phyloP scores from a whole-genome alignment of 2,113 vertebrate genomes.

The human region DNA sequence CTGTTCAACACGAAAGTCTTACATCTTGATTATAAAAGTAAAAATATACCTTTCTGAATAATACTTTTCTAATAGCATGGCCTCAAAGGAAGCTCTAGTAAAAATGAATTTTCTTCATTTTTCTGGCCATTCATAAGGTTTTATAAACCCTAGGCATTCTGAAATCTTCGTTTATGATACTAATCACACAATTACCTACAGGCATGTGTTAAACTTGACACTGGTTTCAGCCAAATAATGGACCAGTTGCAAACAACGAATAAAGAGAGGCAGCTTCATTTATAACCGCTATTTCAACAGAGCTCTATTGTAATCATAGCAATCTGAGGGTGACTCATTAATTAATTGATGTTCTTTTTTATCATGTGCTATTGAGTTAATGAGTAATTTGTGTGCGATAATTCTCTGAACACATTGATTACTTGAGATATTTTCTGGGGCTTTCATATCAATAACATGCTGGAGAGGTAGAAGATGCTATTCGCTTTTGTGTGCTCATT shows the following conservation, averaged over 20 bases:
- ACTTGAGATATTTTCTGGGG: conserved; percentile 84
- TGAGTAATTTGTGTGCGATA: conserved; percentile 89
- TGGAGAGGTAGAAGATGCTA: conserved; percentile 76
- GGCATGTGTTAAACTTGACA: conserved; percentile 83
- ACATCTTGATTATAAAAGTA: conserved; percentile 9
- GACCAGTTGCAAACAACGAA: conserved; percentile 81
- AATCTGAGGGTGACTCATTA: conserved; percentile 87
- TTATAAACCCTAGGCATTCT: background rate
- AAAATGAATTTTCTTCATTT: conserved; percentile 14
- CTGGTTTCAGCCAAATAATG: conserved; percentile 78
- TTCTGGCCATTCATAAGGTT: background rate
- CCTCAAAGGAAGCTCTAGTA: background rate
- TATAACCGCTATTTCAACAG: conserved; percentile 81
- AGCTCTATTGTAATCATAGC: conserved; percentile 83
- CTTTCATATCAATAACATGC: conserved; percentile 81
- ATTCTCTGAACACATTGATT: conserved; percentile 88
- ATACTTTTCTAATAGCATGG: background rate
- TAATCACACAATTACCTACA: conserved; percentile 84
- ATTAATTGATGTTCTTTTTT: conserved; percentile 90
- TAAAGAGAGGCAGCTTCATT: conserved; percentile 82
- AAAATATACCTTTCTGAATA: background rate
- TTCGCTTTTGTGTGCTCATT: conserved; percentile 74
- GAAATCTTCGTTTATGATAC: conserved; percentile 80
- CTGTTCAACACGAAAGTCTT: background rate
- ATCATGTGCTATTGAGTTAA: conserved; percentile 89